Base-by-base conservation (phyloP, 2,797 vertebrate species). In the Chiroxiphia lanceolata region DNA sequence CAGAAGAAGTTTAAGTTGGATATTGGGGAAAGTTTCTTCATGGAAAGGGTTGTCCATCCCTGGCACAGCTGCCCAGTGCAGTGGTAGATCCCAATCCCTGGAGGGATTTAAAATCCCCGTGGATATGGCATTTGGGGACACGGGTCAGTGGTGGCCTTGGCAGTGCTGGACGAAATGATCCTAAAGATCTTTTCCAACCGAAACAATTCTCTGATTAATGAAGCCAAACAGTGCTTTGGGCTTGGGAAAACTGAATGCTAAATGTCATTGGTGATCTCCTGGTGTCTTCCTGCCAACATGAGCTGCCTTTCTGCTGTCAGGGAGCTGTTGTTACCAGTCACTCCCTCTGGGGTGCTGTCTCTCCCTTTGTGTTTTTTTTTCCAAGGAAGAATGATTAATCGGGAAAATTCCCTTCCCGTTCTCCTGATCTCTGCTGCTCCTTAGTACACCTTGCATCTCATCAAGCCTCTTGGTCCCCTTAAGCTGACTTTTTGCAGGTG, bases 271-370 rank as follows among this genome's bases (percentile, higher is more conserved):
- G 27, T 0, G 2, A 10, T 11, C 33, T 64, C 9, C 3, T 33
- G 26, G 6, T 34, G 40, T 13, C n/a, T n/a, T 38, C 7, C n/a
- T 40, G 81, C 10, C 7, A 6, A 6, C 22, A 13, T 34, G 40
- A 38, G 10, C 31, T 68, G 44, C 45, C 14, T 40, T 17, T 22
- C 20, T 34, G 38, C 14, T 36, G 33, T 9, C 68, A 21, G 22
- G 2, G 42, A 75, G 38, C 64, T 85, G 83, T 44, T 65, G 18
- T 21, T 69, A 10, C 61, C 74, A 16, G 6, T 1, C 8, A 0
- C 4, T 27, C 2, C 70, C 70, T 82, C 68, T 79, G 21, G 6
- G 44, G 12, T 0, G 6, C 59, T 34, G 0, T 12, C 2, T 0
- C 17, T 48, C 45, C 63, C 23, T 71, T 22, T 42, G 56, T 47